Evolutionary conservation across 1,140 invertebrate species (phyloP).

Genomic region (Lasaia peninsularis): DNA sequence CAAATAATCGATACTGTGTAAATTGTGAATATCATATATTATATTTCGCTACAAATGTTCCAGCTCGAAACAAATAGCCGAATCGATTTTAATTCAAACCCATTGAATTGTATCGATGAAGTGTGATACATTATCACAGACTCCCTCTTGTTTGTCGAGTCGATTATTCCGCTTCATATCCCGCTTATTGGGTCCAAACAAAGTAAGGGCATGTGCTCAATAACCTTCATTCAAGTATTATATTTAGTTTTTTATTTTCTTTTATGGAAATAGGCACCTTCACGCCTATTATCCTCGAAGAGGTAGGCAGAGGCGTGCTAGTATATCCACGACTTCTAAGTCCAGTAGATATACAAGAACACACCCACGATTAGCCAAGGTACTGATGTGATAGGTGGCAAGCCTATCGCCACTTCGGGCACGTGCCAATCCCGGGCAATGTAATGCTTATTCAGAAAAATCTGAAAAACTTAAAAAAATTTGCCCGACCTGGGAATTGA

Average conservation of each 20-base stretch:
- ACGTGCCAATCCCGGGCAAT: too few relatives aligned
- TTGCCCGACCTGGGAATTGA: too few relatives aligned
- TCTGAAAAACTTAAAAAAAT: too few relatives aligned
- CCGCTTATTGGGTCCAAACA: slow-evolving; percentile 63
- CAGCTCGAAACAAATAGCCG: not conserved
- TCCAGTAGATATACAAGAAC: too few relatives aligned
- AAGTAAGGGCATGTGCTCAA: slow-evolving; percentile 18
- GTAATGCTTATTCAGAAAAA: too few relatives aligned
- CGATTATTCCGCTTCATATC: slow-evolving; percentile 71
- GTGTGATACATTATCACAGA: slow-evolving; percentile 44
- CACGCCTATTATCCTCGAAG: too few relatives aligned
- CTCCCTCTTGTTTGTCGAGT: slow-evolving; percentile 69
- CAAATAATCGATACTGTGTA: not conserved
- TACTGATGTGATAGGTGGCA: too few relatives aligned
- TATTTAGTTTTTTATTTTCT: not conserved
- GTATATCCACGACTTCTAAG: too few relatives aligned
- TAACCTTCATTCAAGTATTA: slow-evolving; percentile 16
- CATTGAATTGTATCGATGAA: slow-evolving; percentile 53
- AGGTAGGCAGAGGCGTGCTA: too few relatives aligned
- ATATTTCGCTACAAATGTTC: not conserved
- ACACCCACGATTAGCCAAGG: too few relatives aligned
- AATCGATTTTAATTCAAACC: slow-evolving; percentile 49
- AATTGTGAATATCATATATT: not conserved
- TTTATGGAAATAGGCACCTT: not conserved
- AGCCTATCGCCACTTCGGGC: too few relatives aligned